A percentile compares a stretch with the other conserved stretches of the same genome.
phyloP scores from a whole-genome alignment of 2,113 vertebrate genomes.

The Menidia beryllina region DNA sequence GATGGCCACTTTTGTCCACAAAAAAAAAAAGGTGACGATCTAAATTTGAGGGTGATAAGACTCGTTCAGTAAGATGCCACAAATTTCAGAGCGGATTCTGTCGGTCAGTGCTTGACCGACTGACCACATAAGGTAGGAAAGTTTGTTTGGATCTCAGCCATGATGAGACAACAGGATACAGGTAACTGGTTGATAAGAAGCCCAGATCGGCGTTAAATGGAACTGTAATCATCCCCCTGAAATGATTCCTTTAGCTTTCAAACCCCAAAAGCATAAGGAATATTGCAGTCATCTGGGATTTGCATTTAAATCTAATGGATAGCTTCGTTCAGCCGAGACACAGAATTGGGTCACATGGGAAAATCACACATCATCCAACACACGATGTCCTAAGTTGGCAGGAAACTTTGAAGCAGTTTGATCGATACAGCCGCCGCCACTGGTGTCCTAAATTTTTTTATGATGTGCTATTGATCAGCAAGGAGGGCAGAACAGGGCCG shows the following conservation, averaged over 20 bases:
- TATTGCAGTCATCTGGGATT: slow-evolving; percentile 70
- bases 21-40: too few species aligned
- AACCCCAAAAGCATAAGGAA: slow-evolving; percentile 34
- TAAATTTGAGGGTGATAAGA: too few species aligned
- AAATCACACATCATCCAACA: slow-evolving; percentile 40
- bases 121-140: not conserved
- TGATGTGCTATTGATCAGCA: slow-evolving; percentile 24
- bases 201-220: slow-evolving; percentile 1
- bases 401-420: slow-evolving; percentile 29
- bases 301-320: slow-evolving; percentile 49
- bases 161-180: not conserved
- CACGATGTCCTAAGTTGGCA: slow-evolving; percentile 34
- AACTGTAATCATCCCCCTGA: not conserved
- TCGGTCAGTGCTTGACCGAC: too few species aligned
- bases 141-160: not conserved
- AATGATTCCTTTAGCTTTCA: not conserved
- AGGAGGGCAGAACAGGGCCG: slow-evolving; percentile 13
- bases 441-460: slow-evolving; percentile 40
- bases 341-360: slow-evolving; percentile 49
- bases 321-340: slow-evolving; percentile 35
- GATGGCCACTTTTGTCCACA: too few species aligned
- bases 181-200: not conserved
- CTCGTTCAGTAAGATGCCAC: too few species aligned
- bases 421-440: slow-evolving; percentile 30
- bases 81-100: too few species aligned